Percentiles rank a stretch among this genome's conserved stretches.
Conservation (phyloP, 2,797 vertebrate species). For the Gastrophryne carolinensis region DNA sequence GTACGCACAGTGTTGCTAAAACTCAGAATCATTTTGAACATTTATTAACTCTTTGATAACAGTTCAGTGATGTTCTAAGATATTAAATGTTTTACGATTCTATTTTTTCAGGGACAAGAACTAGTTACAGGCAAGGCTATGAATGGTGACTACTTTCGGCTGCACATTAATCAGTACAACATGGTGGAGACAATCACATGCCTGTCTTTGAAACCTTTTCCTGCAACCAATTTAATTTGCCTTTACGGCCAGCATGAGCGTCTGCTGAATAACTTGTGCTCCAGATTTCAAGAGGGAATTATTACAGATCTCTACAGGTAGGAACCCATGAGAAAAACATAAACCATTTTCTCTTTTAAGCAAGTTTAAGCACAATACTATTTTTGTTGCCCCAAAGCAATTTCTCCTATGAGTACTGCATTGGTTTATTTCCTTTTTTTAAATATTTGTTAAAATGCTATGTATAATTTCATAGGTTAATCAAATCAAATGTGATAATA, state of each 20-base stretch:
- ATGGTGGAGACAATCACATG: slow-evolving; percentile 85
- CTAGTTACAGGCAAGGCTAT: slow-evolving; percentile 74
- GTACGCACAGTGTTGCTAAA: neutral
- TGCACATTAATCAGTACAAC: slow-evolving; percentile 72
- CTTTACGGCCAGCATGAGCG: slow-evolving; percentile 85
- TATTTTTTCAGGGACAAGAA: slow-evolving; percentile 69
- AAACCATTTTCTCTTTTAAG: too few relatives aligned
- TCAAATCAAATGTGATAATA: too few relatives aligned
- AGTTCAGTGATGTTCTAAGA: too few relatives aligned
- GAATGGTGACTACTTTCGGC: slow-evolving; percentile 81
- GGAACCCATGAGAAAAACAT: slow-evolving; percentile 19
- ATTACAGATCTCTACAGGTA: slow-evolving; percentile 89
- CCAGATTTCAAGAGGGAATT: slow-evolving; percentile 67
- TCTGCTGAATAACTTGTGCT: slow-evolving; percentile 81
- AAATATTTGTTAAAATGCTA: too few relatives aligned
- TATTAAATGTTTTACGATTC: slow-evolving; percentile 2
- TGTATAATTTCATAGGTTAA: too few relatives aligned
- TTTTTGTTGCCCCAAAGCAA: too few relatives aligned
- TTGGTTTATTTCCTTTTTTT: too few relatives aligned
- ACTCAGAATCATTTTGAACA: neutral
- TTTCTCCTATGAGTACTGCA: too few relatives aligned
- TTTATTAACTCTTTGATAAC: too few relatives aligned
- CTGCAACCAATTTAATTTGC: slow-evolving; percentile 80
- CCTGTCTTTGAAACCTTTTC: slow-evolving; percentile 76
- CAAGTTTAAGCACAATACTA: too few relatives aligned